Evolutionary conservation across 2,888 invertebrate genomes (phyloP).

Genomic region (Micropterix aruncella): DNA sequence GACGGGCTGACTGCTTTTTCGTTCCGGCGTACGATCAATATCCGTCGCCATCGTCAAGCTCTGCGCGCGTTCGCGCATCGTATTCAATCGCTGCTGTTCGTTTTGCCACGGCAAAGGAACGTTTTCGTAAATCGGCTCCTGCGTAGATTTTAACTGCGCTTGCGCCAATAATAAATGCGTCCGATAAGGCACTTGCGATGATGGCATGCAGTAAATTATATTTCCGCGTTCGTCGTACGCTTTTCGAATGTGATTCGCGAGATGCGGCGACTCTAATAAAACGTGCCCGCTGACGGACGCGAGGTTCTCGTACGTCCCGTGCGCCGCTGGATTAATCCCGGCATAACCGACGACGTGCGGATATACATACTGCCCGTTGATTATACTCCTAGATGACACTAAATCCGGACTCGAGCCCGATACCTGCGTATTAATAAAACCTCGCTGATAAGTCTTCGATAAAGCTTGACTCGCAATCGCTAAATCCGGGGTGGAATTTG

Average conservation of each 20-base stretch:
- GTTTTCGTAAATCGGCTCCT: conserved; percentile 73
- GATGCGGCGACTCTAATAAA: conserved; percentile 41
- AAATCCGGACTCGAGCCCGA: conserved; percentile 68
- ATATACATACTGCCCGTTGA: conserved; percentile 35
- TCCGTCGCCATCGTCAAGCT: conserved; percentile 62
- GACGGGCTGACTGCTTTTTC: conserved; percentile 25
- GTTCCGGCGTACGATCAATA: conserved; percentile 29
- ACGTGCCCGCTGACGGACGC: conserved; percentile 38
- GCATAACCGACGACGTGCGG: conserved; percentile 25
- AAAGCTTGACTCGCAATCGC: conserved; percentile 55
- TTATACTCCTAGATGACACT: conserved; percentile 55
- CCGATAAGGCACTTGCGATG: conserved; percentile 29
- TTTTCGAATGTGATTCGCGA: conserved; percentile 45
- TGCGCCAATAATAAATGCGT: conserved; percentile 37
- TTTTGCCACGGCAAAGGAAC: conserved; percentile 56
- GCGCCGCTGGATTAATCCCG: conserved; percentile 32
- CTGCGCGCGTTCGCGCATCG: conserved; percentile 40
- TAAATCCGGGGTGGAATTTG: conserved; percentile 74
- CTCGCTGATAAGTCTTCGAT: conserved; percentile 24
- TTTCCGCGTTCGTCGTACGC: conserved; percentile 48
- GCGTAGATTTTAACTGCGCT: conserved; percentile 27
- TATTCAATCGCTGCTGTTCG: conserved; percentile 17
- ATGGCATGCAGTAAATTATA: conserved; percentile 48
- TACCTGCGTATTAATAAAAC: conserved; percentile 40
- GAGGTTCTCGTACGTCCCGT: conserved; percentile 61